These are phyloP conservation scores for Drosophila saltans DNA, from an alignment of 1,140 invertebrate species.

Conservation along the genomic window DNA sequence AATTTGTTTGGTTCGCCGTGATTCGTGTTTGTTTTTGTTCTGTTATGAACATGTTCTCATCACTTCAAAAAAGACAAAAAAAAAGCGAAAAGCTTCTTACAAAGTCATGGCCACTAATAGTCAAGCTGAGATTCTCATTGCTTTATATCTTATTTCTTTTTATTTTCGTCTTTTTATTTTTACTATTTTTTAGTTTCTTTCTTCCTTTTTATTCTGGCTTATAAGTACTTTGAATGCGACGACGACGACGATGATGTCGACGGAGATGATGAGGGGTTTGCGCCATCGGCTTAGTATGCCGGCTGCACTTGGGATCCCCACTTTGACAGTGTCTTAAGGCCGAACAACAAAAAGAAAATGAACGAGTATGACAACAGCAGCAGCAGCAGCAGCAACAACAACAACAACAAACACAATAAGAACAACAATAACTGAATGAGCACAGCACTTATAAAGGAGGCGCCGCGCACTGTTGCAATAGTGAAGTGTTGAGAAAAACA, in stretches of 20 bases:
- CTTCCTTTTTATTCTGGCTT: conserved; percentile 3
- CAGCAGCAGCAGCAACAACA: neutral
- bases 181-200: conserved; percentile 18
- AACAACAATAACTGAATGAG: conserved; percentile 55
- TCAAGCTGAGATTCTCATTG: conserved; percentile 29
- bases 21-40: conserved; percentile 31
- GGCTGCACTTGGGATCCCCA: conserved; percentile 30
- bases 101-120: conserved; percentile 73
- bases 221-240: conserved; percentile 38
- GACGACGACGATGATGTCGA: neutral
- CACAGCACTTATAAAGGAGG: conserved; percentile 56
- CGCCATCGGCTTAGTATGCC: conserved; percentile 46
- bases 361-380: conserved; percentile 30
- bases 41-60: conserved; percentile 32
- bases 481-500: conserved; percentile 12
- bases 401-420: conserved; percentile 12
- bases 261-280: conserved; percentile 24
- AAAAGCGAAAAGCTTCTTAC: conserved; percentile 29
- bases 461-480: conserved; percentile 45
- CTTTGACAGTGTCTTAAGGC: conserved; percentile 32
- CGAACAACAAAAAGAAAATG: neutral
- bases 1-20: conserved; percentile 44
- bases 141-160: conserved; percentile 17
- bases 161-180: conserved; percentile 14
- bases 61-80: conserved; percentile 17